Evolutionary conservation across 2,888 invertebrate genomes (phyloP), one percentile per base, ranked within the genome.

Genomic region (Trichogramma dendrolimi): DNA sequence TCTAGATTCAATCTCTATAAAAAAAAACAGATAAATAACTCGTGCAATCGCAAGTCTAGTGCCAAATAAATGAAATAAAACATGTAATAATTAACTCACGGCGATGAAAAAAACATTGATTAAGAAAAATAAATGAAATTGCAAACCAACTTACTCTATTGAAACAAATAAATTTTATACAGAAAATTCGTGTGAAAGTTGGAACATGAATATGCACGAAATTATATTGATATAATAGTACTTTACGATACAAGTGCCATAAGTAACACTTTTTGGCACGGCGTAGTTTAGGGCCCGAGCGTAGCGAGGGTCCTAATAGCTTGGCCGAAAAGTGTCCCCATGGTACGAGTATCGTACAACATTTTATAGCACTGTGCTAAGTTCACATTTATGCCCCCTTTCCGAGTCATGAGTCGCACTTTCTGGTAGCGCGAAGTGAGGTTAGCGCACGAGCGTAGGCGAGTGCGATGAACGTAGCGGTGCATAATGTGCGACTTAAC

Each of bases 41-140:
- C 54, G 55, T 42, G 58, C 64, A 73, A 71, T 74, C 72, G 74
- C 71, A 71, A 69, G 70, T 75, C 74, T 75, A 78, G 79, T 79
- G 79, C 79, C 79, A 79, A 79, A 79, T 75, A 77, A 77, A 74
- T 73, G 76, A 77, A 72, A 76, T 73, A 49, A 43, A 55, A 7
- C 27, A 60, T 7, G 7, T 51, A 61, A 49, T 55, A 39, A 60
- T 1, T 27, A 27, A 27, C 27, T 27, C 27, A 27, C 27, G 58
- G 42, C 6, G 6, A 10, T 47, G 11, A 62, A 49, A 51, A 47
- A 44, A 40, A 42, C 43, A 48, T 56, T 44, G 62, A 52, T 55
- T 42, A 63, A 62, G 53, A 57, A 62, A 64, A 62, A 57, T 39
- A 57, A 47, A 52, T 53, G 44, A 62, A 61, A 64, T 62, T 67